Conservation (phyloP, 2,797 vertebrate genomes). For the Chiloscyllium punctatum region DNA sequence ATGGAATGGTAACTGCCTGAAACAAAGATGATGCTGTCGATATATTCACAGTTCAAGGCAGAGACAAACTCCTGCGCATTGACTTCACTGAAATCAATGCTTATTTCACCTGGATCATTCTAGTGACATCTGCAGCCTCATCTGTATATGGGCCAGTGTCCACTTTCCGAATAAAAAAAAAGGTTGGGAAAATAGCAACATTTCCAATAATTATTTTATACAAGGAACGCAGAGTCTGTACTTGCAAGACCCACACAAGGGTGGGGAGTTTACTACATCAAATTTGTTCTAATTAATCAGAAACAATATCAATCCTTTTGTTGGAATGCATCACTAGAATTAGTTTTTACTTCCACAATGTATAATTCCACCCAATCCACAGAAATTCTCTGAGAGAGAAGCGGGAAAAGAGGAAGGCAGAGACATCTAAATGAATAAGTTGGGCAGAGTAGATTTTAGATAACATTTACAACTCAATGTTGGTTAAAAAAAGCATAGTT, state of each 20-base stretch:
- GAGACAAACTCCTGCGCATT: too few species aligned
- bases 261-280: not conserved
- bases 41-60: too few species aligned
- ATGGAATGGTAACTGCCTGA: too few species aligned
- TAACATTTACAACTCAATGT: not conserved
- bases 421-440: not conserved
- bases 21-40: too few species aligned
- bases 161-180: not conserved
- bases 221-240: not conserved
- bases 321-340: not conserved
- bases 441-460: not conserved
- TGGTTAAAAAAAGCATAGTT: not conserved
- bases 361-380: not conserved
- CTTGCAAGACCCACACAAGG: too few species aligned
- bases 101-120: too few species aligned
- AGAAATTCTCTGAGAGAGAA: not conserved
- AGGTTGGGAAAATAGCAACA: not conserved
- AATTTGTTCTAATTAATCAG: not conserved
- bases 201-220: not conserved
- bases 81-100: too few species aligned
- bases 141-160: too few species aligned
- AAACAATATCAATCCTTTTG: not conserved
- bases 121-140: too few species aligned
- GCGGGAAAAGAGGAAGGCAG: not conserved
- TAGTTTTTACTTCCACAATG: not conserved